A percentile compares a stretch with the other conserved stretches of the same genome.
Evolutionary conservation across 1,140 invertebrate genomes (phyloP).

Genomic region (Parasteatoda tepidariorum): DNA sequence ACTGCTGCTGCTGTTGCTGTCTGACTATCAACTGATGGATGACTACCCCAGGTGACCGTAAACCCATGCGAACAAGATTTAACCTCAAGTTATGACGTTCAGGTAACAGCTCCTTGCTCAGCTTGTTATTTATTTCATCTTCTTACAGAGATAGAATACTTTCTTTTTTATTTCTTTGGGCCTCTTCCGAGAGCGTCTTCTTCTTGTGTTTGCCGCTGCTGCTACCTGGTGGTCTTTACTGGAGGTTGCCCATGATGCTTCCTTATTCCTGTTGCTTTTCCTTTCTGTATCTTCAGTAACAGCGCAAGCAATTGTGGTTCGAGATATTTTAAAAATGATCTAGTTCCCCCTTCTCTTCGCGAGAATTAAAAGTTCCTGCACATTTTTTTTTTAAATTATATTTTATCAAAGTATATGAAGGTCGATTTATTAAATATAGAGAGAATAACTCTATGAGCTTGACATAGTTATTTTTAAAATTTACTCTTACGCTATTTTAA

Average conservation of each 20-base stretch:
- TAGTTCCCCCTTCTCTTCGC: too few relatives aligned
- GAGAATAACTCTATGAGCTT: too few relatives aligned
- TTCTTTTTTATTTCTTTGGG: background rate
- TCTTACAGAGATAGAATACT: background rate
- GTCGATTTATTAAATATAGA: too few relatives aligned
- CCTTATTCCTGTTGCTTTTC: background rate
- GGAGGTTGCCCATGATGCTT: background rate
- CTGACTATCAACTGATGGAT: constrained; percentile 24
- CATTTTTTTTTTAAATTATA: too few relatives aligned
- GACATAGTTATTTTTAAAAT: too few relatives aligned
- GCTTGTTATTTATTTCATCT: constrained; percentile 40
- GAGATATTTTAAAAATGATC: too few relatives aligned
- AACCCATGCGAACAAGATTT: constrained; percentile 19
- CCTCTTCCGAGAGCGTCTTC: background rate
- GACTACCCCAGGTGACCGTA: background rate
- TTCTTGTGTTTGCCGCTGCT: background rate
- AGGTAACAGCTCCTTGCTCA: constrained; percentile 21
- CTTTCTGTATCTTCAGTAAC: too few relatives aligned
- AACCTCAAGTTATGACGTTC: constrained; percentile 39
- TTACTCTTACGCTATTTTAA: too few relatives aligned
- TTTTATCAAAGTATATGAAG: too few relatives aligned
- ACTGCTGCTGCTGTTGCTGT: background rate
- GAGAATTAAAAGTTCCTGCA: too few relatives aligned
- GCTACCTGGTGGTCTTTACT: constrained; percentile 26
- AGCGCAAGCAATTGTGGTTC: too few relatives aligned